Evolutionary conservation across 2,888 invertebrate species (phyloP), one percentile per base, ranked within the genome.

Genomic region (Anoplius nigerrimus): DNA sequence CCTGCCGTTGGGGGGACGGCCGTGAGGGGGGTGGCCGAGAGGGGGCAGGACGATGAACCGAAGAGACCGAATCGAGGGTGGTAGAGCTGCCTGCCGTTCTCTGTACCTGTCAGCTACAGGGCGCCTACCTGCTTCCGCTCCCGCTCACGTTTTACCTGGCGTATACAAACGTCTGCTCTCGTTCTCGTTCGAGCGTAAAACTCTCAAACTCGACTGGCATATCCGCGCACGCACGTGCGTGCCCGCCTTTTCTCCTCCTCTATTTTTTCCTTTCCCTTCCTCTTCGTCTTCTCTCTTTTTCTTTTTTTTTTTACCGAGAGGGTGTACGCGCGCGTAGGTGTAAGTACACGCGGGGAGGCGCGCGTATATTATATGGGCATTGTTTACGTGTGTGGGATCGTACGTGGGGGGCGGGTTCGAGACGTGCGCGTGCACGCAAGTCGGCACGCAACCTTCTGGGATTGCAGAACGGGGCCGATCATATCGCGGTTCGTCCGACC

Each of bases 91-190:
- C 18, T 18, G 43, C 15, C 21, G 8, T 48, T 34, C 20, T 18
- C 27, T 24, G 76, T 80, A 76, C 75, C 84, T 83, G 82, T 82
- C 82, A 84, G 70, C 70, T 66, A 58, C 82, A 84, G 76, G 73
- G 69, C 58, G 15, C 48, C 60, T 66, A 75, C 75, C 75, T 72
- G 71, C 57, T 72, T 69, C 68, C 65, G 54, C 48, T 62, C 64
- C 71, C 27, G 71, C 59, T 71, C 74, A 52, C 72, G 67, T 80
- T 76, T 74, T 67, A 78, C 80, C 75, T 80, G 74, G 62, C 66
- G 57, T 62, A 56, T 52, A 48, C 71, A 68, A 71, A 71, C 71
- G 66, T 63, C 69, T 68, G 67, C 43, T 54, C 64, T 60, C 69
- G 61, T 74, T 52, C 48, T 65, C 74, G 70, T 34, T 72, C 53